phyloP scores from a whole-genome alignment of 2,888 invertebrate genomes.

The Nineta flava region DNA sequence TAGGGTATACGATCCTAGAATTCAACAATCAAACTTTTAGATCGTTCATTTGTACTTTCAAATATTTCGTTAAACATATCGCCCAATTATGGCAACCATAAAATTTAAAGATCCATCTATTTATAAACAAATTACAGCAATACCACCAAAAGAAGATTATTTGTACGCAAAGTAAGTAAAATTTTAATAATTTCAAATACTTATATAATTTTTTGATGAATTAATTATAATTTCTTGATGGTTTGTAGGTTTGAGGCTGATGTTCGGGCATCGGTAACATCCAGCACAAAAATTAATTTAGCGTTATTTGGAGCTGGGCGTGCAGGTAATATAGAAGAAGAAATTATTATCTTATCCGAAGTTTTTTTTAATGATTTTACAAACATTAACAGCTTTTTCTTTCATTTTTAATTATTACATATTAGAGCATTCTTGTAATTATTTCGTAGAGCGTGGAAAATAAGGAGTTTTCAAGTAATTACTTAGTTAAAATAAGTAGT shows the following conservation, averaged over 20 bases:
- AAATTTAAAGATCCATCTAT: conserved; percentile 35
- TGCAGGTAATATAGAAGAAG: conserved; percentile 23
- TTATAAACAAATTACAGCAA: conserved; percentile 22
- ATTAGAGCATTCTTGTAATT: too few species aligned
- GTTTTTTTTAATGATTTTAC: too few species aligned
- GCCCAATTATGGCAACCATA: conserved; percentile 30
- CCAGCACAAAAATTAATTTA: conserved; percentile 23
- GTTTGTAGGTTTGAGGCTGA: conserved; percentile 28
- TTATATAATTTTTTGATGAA: too few species aligned
- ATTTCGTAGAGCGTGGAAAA: too few species aligned
- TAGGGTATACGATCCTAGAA: too few species aligned
- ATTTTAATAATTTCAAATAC: not conserved
- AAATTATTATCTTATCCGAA: not conserved
- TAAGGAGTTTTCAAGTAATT: too few species aligned
- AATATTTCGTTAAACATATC: not conserved
- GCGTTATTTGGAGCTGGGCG: conserved; percentile 43
- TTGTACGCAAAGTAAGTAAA: conserved; percentile 31
- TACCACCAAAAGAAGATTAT: conserved; percentile 30
- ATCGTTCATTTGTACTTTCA: not conserved
- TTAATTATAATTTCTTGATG: conserved; percentile 4
- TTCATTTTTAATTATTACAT: too few species aligned
- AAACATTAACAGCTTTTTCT: too few species aligned
- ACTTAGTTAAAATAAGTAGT: too few species aligned
- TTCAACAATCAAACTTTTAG: too few species aligned
- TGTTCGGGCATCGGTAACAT: conserved; percentile 19